These are phyloP conservation scores for Anisognathus igniventris DNA, from an alignment of 2,797 vertebrate genomes.

Conservation along the genomic window DNA sequence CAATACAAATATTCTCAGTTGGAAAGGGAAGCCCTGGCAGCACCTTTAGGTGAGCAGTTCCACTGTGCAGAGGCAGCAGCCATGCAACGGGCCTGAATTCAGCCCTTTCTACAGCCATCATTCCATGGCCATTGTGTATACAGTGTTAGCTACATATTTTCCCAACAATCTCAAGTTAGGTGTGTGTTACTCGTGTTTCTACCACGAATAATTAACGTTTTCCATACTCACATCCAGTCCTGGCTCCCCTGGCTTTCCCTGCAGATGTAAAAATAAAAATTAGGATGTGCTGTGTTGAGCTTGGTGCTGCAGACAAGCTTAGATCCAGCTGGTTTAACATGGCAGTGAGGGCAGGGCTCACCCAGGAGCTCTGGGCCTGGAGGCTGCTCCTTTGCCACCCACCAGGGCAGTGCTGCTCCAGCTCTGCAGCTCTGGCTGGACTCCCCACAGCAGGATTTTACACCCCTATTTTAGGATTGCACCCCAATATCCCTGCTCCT, in stretches of 20 bases:
- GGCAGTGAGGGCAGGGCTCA: accelerated
- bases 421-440: not conserved
- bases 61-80: not conserved
- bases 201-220: not conserved
- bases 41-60: not conserved
- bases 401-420: not conserved
- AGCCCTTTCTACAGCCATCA: not conserved
- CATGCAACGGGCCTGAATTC: not conserved
- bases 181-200: not conserved
- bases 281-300: not conserved
- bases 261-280: conserved; percentile 22
- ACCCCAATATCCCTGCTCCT: not conserved
- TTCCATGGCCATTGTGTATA: not conserved
- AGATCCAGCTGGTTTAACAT: accelerated
- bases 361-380: not conserved
- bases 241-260: conserved; percentile 90
- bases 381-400: not conserved
- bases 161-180: not conserved
- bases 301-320: not conserved
- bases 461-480: not conserved
- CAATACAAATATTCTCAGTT: not conserved
- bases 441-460: not conserved
- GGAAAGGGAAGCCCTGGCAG: not conserved
- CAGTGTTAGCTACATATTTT: not conserved
- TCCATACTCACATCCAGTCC: conserved; percentile 90